phyloP scores from a whole-genome alignment of 1,140 invertebrate genomes.

The Lerema accius region DNA sequence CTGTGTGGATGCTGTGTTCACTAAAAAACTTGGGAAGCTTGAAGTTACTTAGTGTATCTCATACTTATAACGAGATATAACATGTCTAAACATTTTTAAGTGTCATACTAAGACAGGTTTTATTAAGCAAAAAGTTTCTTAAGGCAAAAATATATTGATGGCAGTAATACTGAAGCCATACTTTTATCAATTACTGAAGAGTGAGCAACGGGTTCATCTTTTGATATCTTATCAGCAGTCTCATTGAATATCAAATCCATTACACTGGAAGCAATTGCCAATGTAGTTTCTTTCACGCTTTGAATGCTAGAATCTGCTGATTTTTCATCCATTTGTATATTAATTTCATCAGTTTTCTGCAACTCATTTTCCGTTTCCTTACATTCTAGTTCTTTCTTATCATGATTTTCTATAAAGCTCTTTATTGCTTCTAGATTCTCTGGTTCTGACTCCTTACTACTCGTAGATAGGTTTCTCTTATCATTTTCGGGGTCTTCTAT shows the following conservation, averaged over 20 bases:
- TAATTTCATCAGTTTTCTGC: not conserved
- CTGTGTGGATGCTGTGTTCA: too few species aligned
- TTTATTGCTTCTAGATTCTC: constrained; percentile 70
- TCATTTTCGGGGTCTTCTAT: constrained; percentile 23
- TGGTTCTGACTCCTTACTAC: constrained; percentile 53
- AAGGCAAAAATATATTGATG: too few species aligned
- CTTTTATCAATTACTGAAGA: constrained; percentile 43
- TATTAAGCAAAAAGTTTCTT: too few species aligned
- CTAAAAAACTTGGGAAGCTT: too few species aligned
- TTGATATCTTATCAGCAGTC: constrained; percentile 47
- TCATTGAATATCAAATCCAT: constrained; percentile 64
- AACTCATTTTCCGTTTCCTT: constrained; percentile 21
- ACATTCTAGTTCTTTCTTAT: constrained; percentile 42
- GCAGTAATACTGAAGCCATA: constrained; percentile 9
- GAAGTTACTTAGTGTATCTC: too few species aligned
- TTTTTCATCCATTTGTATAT: constrained; percentile 7
- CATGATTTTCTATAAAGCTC: constrained; percentile 65
- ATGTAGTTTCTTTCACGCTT: constrained; percentile 30
- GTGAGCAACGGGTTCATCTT: constrained; percentile 17
- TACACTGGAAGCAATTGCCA: constrained; percentile 40
- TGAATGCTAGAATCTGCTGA: not conserved
- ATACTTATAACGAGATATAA: too few species aligned
- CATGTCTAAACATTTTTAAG: too few species aligned
- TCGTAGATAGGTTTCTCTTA: constrained; percentile 35
- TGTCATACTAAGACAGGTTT: too few species aligned